Percentiles rank a stretch among this genome's conserved stretches.
Evolutionary conservation across 92 coral and sea anemone genomes (phyloP).

Genomic region (Anthopleura xanthogrammica): DNA sequence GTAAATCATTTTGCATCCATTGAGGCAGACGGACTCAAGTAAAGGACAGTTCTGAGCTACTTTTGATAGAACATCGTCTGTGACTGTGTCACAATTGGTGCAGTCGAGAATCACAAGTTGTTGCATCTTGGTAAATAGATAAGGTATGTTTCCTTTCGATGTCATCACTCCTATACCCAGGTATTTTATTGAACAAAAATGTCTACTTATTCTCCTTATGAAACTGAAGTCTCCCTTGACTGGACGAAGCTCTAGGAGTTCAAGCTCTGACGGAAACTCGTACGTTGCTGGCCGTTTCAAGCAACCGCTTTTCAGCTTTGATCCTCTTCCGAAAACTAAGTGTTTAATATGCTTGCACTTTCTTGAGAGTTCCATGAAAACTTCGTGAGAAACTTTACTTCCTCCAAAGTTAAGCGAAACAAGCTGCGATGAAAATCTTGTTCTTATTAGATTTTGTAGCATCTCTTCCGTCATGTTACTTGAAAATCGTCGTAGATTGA

Average conservation of each 20-base stretch:
- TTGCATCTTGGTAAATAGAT: conserved; percentile 91
- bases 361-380: conserved; percentile 77
- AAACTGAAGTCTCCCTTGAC: conserved; percentile 94
- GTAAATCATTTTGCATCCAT: conserved; percentile 93
- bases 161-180: conserved; percentile 93
- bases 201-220: conserved; percentile 82
- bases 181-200: conserved; percentile 85
- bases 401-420: conserved; percentile 67
- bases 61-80: conserved; percentile 90
- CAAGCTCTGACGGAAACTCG: conserved; percentile 89
- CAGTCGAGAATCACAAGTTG: conserved; percentile 89
- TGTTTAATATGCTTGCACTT: conserved; percentile 81
- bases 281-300: conserved; percentile 48
- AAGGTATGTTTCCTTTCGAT: conserved; percentile 92
- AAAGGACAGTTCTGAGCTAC: conserved; percentile 90
- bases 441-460: conserved; percentile 78
- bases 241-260: conserved; percentile 89
- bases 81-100: conserved; percentile 95
- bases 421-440: conserved; percentile 77
- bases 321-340: conserved; percentile 90
- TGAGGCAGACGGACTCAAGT: conserved; percentile 88
- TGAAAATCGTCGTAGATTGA: conserved; percentile 80
- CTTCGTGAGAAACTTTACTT: conserved; percentile 77
- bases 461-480: conserved; percentile 78
- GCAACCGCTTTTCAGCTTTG: conserved; percentile 63